Evolutionary conservation across 2,888 invertebrate genomes (phyloP).

Genomic region (Corbicula japonica): DNA sequence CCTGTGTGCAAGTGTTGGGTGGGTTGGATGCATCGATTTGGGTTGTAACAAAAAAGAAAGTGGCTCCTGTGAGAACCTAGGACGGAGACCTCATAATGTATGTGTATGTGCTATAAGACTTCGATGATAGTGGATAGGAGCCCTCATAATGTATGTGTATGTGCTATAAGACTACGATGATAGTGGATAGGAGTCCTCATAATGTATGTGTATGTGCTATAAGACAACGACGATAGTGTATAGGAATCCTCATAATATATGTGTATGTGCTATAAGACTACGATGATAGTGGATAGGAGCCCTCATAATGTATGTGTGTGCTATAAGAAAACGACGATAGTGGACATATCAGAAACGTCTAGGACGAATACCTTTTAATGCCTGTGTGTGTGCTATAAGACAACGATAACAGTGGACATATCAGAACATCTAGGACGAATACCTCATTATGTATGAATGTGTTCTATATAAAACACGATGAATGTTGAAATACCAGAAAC

Average conservation of each 20-base stretch:
- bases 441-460: too few relatives aligned
- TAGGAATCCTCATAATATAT: slow-evolving; percentile 14
- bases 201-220: slow-evolving; percentile 32
- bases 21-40: slow-evolving; percentile 31
- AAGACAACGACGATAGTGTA: neutral
- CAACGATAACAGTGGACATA: too few relatives aligned
- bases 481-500: too few relatives aligned
- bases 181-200: neutral
- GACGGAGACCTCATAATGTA: slow-evolving; percentile 15
- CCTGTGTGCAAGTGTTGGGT: slow-evolving; percentile 29
- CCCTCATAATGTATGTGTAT: slow-evolving; percentile 22
- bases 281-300: neutral
- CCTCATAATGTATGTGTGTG: slow-evolving; percentile 24
- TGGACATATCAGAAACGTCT: too few relatives aligned
- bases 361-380: too few relatives aligned
- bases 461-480: too few relatives aligned
- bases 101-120: slow-evolving; percentile 24
- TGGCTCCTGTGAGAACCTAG: slow-evolving; percentile 29
- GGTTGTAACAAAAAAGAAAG: slow-evolving; percentile 14
- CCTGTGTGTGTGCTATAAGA: too few relatives aligned
- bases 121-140: neutral
- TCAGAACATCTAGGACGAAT: too few relatives aligned
- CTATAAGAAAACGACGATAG: slow-evolving; percentile 1
- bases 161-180: slow-evolving; percentile 12
- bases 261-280: slow-evolving; percentile 19